Evolutionary conservation across 2,888 invertebrate genomes (phyloP).

Genomic region (Laothoe populi): DNA sequence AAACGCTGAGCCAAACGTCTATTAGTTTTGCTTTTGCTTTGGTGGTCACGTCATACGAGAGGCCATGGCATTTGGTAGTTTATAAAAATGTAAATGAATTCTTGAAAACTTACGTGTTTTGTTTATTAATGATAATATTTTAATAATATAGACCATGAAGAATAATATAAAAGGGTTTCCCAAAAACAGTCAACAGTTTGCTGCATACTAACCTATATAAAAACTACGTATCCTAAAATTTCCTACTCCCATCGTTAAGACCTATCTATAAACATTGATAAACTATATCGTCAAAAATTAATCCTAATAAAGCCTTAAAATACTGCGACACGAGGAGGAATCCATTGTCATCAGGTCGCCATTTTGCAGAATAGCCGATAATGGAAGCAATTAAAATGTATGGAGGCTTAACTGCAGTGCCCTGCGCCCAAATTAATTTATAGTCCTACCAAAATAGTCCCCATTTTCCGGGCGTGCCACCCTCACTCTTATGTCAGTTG

Average conservation of each 20-base stretch:
- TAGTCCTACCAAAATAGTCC: slow-evolving; percentile 76
- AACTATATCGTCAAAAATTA: slow-evolving; percentile 48
- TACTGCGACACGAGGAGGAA: slow-evolving; percentile 56
- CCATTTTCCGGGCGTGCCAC: slow-evolving; percentile 56
- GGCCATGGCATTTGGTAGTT: too few relatives aligned
- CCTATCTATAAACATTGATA: not conserved
- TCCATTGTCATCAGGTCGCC: slow-evolving; percentile 73
- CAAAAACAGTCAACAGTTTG: too few relatives aligned
- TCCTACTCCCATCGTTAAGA: not conserved
- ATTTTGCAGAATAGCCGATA: slow-evolving; percentile 79
- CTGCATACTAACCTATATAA: too few relatives aligned
- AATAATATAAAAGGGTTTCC: too few relatives aligned
- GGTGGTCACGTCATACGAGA: too few relatives aligned
- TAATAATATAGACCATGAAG: too few relatives aligned
- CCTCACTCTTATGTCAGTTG: slow-evolving; percentile 45
- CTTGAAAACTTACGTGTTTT: too few relatives aligned
- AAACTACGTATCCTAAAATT: not conserved
- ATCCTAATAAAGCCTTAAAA: slow-evolving; percentile 59
- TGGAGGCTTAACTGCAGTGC: slow-evolving; percentile 82
- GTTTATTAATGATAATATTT: too few relatives aligned
- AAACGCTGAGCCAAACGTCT: too few relatives aligned
- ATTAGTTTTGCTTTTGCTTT: too few relatives aligned
- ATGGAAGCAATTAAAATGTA: slow-evolving; percentile 84
- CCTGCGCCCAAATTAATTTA: slow-evolving; percentile 83
- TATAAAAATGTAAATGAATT: too few relatives aligned